A percentile compares a stretch with the other conserved stretches of the same genome.
Evolutionary conservation across 2,888 invertebrate species (phyloP).

Genomic region (Raillietiella orientalis): DNA sequence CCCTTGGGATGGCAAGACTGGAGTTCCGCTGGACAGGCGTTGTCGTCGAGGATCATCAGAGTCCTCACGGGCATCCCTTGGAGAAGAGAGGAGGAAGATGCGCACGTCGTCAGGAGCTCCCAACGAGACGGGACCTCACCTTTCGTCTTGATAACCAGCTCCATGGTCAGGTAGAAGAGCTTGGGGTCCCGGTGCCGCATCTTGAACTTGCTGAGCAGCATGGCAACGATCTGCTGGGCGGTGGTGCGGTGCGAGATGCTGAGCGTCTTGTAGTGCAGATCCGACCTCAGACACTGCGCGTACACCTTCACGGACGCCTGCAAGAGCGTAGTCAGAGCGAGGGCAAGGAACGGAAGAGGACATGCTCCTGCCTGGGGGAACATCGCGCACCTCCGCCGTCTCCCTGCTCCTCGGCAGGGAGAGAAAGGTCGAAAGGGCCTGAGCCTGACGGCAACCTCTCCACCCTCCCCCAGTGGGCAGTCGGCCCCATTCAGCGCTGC

Average conservation of each 20-base stretch:
- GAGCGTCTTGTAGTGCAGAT: slow-evolving; percentile 83
- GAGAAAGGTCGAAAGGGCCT: too few relatives aligned
- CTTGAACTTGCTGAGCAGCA: slow-evolving; percentile 52
- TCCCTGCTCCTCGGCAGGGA: too few relatives aligned
- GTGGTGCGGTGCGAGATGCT: slow-evolving; percentile 62
- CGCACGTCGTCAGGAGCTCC: not conserved
- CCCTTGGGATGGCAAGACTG: slow-evolving; percentile 81
- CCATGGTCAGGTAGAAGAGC: slow-evolving; percentile 77
- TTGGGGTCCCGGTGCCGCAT: slow-evolving; percentile 75
- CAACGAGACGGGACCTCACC: slow-evolving; percentile 8
- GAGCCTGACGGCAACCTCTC: too few relatives aligned
- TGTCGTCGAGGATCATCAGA: slow-evolving; percentile 49
- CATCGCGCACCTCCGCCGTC: too few relatives aligned
- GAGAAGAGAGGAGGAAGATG: slow-evolving; percentile 2
- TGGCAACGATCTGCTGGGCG: slow-evolving; percentile 49
- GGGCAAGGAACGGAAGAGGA: too few relatives aligned
- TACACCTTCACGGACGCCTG: slow-evolving; percentile 77
- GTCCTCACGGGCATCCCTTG: slow-evolving; percentile 24
- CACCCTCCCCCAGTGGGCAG: too few relatives aligned
- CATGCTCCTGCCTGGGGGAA: too few relatives aligned
- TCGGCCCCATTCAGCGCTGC: too few relatives aligned
- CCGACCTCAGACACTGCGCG: slow-evolving; percentile 55
- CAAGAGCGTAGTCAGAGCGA: slow-evolving; percentile 9
- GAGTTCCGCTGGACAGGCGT: slow-evolving; percentile 56
- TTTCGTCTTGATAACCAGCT: slow-evolving; percentile 52